phyloP scores from a whole-genome alignment of 2,113 vertebrate species.

The Polypterus senegalus region DNA sequence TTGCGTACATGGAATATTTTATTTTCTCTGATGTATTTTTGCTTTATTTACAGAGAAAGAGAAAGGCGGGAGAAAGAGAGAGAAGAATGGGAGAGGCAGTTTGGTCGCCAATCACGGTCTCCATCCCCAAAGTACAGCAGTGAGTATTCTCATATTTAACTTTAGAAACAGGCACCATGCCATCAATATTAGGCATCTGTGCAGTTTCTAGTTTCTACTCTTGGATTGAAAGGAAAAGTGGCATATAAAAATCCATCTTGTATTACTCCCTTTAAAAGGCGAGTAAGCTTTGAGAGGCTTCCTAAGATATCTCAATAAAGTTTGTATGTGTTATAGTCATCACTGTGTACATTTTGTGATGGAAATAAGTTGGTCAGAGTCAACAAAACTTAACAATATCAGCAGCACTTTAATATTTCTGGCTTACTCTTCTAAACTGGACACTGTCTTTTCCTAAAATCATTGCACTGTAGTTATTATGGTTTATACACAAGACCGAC shows the following conservation, averaged over 20 bases:
- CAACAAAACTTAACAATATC: too few relatives aligned
- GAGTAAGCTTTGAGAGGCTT: not conserved
- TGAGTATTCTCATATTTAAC: conserved; percentile 38
- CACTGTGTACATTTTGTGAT: too few relatives aligned
- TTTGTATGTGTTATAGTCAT: not conserved
- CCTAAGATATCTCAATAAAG: not conserved
- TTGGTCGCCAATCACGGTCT: conserved; percentile 72
- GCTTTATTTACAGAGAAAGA: conserved; percentile 53
- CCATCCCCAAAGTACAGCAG: conserved; percentile 60
- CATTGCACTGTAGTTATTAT: too few relatives aligned
- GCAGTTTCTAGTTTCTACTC: fast-evolving
- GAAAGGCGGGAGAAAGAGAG: conserved; percentile 79
- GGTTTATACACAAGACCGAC: too few relatives aligned
- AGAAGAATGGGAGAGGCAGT: conserved; percentile 84
- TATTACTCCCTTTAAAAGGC: not conserved
- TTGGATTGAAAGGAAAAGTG: not conserved
- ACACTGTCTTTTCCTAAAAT: too few relatives aligned
- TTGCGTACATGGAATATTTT: too few relatives aligned
- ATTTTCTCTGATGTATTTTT: too few relatives aligned
- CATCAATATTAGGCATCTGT: not conserved
- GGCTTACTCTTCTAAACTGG: too few relatives aligned
- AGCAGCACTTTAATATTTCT: too few relatives aligned
- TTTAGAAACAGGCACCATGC: not conserved
- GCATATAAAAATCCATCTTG: not conserved
- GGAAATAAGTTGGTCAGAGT: too few relatives aligned